Conservation (phyloP, 2,113 vertebrate species). For the Epinephelus lanceolatus region DNA sequence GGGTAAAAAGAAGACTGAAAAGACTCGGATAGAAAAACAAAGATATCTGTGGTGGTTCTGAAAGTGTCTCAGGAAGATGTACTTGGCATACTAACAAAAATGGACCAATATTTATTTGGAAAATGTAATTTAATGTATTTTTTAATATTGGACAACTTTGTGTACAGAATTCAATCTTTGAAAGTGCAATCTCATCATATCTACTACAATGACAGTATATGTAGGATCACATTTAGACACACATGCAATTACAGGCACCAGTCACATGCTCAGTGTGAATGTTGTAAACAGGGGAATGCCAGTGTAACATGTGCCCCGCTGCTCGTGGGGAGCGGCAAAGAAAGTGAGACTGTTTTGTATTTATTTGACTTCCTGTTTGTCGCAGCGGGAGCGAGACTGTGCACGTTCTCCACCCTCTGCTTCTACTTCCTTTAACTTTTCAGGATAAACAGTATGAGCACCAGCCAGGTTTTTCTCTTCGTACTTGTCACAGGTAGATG, state of each 20-base stretch:
- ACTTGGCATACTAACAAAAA: constrained; percentile 53
- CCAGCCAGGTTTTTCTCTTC: neutral
- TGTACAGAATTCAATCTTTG: constrained; percentile 63
- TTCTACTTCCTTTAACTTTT: neutral
- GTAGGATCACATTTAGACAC: constrained; percentile 24
- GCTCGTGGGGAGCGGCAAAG: constrained; percentile 11
- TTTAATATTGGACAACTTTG: constrained; percentile 53
- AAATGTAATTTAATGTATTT: constrained; percentile 70
- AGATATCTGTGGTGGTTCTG: constrained; percentile 23
- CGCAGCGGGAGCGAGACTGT: neutral
- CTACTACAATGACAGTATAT: constrained; percentile 20
- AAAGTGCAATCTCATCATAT: constrained; percentile 67
- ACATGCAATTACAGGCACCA: constrained; percentile 29
- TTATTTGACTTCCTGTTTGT: constrained; percentile 60
- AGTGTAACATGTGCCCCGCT: constrained; percentile 19
- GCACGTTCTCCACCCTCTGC: constrained; percentile 22
- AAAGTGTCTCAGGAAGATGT: constrained; percentile 73
- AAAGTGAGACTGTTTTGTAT: constrained; percentile 41
- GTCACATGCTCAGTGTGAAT: constrained; percentile 40
- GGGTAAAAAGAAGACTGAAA: constrained; percentile 8
- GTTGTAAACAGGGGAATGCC: constrained; percentile 4
- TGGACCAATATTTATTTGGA: constrained; percentile 78
- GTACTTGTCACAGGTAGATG: neutral
- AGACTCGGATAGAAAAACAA: neutral
- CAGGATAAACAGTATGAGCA: constrained; percentile 1